Base-by-base conservation (phyloP, 2,113 vertebrate genomes). In the Macrotis lagotis region DNA sequence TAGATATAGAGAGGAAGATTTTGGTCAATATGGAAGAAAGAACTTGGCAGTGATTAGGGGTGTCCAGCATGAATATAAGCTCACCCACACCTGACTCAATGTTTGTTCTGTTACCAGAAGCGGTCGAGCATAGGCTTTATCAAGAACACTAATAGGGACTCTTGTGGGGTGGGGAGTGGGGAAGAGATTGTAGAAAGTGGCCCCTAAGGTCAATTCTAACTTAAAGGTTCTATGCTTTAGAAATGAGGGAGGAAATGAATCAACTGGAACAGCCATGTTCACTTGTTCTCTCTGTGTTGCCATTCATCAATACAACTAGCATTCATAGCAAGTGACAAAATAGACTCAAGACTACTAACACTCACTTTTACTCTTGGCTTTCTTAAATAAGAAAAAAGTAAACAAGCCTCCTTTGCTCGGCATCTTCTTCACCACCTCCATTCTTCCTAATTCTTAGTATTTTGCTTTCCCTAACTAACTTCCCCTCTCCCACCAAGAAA, bases 261-360 rank as follows among this genome's bases (percentile, higher is more conserved):
- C 66, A 37, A 19, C 16, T 74, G 66, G 37, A 37, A 74, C 37
- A 74, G 66, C 44, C 66, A 74, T 14, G 37, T n/a, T 22, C 66
- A 74, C 37, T 5, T 6, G 44, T 37, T 59, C 10, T n/a, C 66
- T 44, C 37, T n/a, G 16, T 6, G 55, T 31, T 59, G 55, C 55
- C 11, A 1, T 59, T 31, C 55, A 12, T 31, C 55, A 59, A 12
- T 6, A n/a, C 66, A 74, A 19, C 37, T n/a, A 44, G 66, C n/a
- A 44, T 22, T 7, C 1, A 22, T 44, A 7, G n/a, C n/a, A 44
- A n/a, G 16, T 44, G 44, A n/a, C 37, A 83, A n/a, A 51, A 94
- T 96, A 94, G n/a, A 28, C 37, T 92, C 50, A 94, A 26, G 94
- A 94, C 3, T 93, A 50, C n/a, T 89, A 90, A 88, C 50, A 92